Evolutionary conservation across 2,113 vertebrate species (phyloP).

Genomic region (Plecotus auritus): DNA sequence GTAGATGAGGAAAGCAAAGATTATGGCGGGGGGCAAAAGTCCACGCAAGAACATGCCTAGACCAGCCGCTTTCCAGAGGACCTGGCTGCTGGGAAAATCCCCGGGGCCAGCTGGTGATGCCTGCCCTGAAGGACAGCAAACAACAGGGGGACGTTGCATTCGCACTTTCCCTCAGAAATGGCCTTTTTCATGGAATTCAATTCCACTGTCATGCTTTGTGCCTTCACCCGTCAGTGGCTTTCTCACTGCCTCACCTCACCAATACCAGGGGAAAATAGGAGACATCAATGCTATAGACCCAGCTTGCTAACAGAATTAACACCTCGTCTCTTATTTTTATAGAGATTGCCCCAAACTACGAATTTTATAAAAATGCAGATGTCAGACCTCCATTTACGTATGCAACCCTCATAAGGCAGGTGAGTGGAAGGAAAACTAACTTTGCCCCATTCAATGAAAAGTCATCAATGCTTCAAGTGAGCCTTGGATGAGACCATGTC

Average conservation of each 20-base stretch:
- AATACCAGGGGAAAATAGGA: conserved; percentile 44
- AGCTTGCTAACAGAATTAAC: conserved; percentile 85
- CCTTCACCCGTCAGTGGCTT: conserved; percentile 53
- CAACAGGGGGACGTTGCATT: conserved; percentile 56
- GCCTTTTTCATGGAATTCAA: conserved; percentile 67
- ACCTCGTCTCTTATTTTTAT: conserved; percentile 81
- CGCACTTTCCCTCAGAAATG: conserved; percentile 54
- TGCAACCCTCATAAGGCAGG: conserved; percentile 99
- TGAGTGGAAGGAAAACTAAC: conserved; percentile 94
- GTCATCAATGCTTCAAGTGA: conserved; percentile 91
- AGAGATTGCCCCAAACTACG: conserved; percentile 99
- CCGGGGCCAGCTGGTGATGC: conserved; percentile 51
- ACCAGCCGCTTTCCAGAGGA: conserved; percentile 56
- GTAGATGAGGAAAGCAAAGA: conserved; percentile 43
- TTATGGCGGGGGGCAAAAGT: conserved; percentile 27
- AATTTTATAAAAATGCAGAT: conserved; percentile 99
- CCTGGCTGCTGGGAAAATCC: conserved; percentile 53
- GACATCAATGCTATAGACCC: conserved; percentile 67
- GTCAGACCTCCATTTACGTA: conserved; percentile 99
- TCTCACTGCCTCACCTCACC: conserved; percentile 64
- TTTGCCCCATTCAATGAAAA: conserved; percentile 94
- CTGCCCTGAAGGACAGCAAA: not conserved
- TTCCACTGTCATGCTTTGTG: conserved; percentile 61
- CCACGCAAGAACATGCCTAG: conserved; percentile 55
- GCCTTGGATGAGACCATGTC: conserved; percentile 81